Base-by-base conservation (phyloP, 2,888 invertebrate species). In the Acleris laterana region DNA sequence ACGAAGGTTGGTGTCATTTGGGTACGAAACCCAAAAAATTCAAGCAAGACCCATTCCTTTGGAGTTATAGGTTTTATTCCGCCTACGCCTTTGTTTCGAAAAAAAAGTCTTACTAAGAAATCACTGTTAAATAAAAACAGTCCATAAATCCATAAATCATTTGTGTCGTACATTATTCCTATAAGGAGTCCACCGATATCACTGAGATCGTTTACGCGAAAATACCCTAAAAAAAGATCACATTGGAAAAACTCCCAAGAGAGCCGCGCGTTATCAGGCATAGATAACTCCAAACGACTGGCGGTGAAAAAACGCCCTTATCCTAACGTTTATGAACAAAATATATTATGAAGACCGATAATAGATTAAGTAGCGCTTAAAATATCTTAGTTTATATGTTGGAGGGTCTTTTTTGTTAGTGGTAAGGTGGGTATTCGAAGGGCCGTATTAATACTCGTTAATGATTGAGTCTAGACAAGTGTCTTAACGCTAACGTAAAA, bases 241-340 rank as follows among this genome's bases (percentile, higher is more conserved):
- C 71, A 62, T 70, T 76, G 77, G 77, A 78, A 79, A 77, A 65
- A 66, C 68, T 79, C 87, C 81, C 83, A 28, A 51, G 85, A 77
- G 86, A 71, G 72, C 74, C 77, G 72, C 68, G 67, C 68, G 68
- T 73, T 80, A 81, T 82, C 81, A 67, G 17, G 46, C 13, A 16
- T 7, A 58, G 64, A 64, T 60, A 59, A 13, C 32, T 17, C 4
- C 1, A 17, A 52, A 49, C 25, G 58, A 50, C 58, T 28, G 49
- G 49, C 38, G 58, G 53, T 16, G 44, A 68, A 68, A 68, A 68
- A 63, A 63, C 49, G 20, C 25, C 50, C 50, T 61, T 65, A 65
- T 65, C 65, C 44, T 42, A 6, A n/a, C 17, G 60, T 65, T 65
- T 65, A 61, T 61, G 60, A 56, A 49, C 55, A 13, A 61, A 46